phyloP scores from a whole-genome alignment of 2,888 invertebrate genomes.

The Epistrophella euchroma region DNA sequence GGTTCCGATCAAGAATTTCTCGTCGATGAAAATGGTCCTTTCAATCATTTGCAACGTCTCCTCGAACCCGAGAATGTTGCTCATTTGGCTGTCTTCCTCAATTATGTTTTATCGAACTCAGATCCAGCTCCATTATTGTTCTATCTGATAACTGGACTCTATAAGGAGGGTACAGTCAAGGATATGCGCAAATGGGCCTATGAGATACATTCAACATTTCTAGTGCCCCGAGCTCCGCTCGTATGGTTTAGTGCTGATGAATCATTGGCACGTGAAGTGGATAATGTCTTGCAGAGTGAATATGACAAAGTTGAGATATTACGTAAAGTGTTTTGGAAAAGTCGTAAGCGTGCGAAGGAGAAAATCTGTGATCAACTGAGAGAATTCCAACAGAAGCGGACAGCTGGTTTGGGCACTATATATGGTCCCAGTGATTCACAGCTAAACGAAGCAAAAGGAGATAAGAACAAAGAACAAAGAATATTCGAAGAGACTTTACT shows the following conservation, averaged over 20 bases:
- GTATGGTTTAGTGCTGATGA: constrained; percentile 86
- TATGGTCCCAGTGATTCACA: constrained; percentile 94
- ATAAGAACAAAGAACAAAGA: constrained; percentile 90
- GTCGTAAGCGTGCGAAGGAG: constrained; percentile 87
- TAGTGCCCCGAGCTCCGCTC: constrained; percentile 91
- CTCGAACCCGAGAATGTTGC: constrained; percentile 91
- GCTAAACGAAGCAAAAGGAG: constrained; percentile 91
- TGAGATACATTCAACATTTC: constrained; percentile 98
- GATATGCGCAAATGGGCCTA: constrained; percentile 99
- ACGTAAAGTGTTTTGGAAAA: constrained; percentile 94
- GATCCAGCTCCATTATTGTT: constrained; percentile 89
- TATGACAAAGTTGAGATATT: constrained; percentile 95
- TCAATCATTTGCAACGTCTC: constrained; percentile 92
- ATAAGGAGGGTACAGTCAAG: constrained; percentile 92
- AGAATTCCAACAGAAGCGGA: constrained; percentile 91
- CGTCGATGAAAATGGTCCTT: constrained; percentile 93
- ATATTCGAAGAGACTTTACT: constrained; percentile 90
- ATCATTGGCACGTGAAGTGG: constrained; percentile 94
- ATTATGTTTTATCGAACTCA: constrained; percentile 93
- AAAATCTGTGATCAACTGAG: constrained; percentile 83
- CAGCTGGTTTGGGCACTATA: constrained; percentile 94
- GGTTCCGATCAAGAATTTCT: constrained; percentile 93
- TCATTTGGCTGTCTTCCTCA: constrained; percentile 97
- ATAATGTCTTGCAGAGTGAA: constrained; percentile 92
- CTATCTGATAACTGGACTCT: constrained; percentile 96